Base-by-base conservation (phyloP, 2,797 vertebrate genomes). In the Steatocranus sp. region DNA sequence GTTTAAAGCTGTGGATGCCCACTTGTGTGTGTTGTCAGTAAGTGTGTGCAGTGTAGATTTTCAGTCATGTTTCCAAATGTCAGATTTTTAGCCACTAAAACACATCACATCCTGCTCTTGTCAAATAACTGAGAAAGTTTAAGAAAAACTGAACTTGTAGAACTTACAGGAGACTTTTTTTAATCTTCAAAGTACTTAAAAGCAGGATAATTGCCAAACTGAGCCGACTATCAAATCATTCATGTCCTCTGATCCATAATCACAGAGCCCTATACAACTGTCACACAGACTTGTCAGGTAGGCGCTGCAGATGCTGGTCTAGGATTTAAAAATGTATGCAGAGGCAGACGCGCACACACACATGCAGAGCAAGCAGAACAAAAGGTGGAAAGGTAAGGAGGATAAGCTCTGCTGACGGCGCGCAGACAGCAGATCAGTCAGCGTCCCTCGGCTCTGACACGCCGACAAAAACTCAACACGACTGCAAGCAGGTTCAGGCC, bases 371-470 rank as follows among this genome's bases (percentile, higher is more conserved):
- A 3, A 46, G 51, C 38, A 54, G 79, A 81, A 83, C 75, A 84
- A 81, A 83, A 80, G 85, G 78, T 78, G 78, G 51, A 56, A 43
- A 75, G 75, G 53, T 56, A 32, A 82, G 73, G 2, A n/a, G 86
- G 81, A 81, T 84, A 76, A 88, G 66, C 79, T 83, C 46, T 17
- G 83, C 84, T 86, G 89, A 88, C 86, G 81, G 82, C 32, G 1
- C 77, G 82, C 87, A 83, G 87, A 87, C 80, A 86, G 87, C 58
- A 56, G 86, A 89, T 90, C 90, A 86, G 86, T 83, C 58, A 75
- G 82, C 2, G 32, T 87, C 80, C 25, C 80, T 78, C 50, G 25
- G 3, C 81, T 5, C 58, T 8, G 43, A 80, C 54, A 32, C 50
- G 10, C 83, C 34, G 82, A 88, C 81, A 48, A 82, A 68, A 82